Percentiles rank a stretch among this genome's conserved stretches.
Evolutionary conservation across 2,797 vertebrate genomes (phyloP).

Genomic region (Lates japonicus): DNA sequence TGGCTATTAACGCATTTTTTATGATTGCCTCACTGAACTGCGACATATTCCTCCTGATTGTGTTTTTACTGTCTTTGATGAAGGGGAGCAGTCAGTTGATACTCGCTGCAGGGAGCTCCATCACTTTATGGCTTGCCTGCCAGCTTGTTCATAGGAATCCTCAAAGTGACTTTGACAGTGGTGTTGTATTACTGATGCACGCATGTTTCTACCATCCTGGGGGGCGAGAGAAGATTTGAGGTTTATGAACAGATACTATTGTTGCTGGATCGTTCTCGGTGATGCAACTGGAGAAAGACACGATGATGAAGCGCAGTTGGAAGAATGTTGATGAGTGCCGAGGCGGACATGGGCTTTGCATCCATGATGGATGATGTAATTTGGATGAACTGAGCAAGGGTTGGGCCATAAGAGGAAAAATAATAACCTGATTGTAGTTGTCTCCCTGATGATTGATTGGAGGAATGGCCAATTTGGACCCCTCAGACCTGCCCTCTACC

Average conservation of each 20-base stretch:
- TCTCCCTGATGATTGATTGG: constrained; percentile 43
- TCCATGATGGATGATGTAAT: constrained; percentile 71
- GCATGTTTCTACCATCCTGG: constrained; percentile 49
- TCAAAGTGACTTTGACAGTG: constrained; percentile 80
- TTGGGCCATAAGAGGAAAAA: constrained; percentile 22
- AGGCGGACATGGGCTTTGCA: constrained; percentile 31
- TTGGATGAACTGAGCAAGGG: constrained; percentile 22
- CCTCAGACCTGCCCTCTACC: neutral
- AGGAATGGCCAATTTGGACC: constrained; percentile 26
- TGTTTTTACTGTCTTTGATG: constrained; percentile 2
- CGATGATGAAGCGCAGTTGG: constrained; percentile 38
- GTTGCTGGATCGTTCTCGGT: constrained; percentile 50
- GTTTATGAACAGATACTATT: constrained; percentile 69
- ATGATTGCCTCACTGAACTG: neutral
- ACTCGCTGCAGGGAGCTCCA: constrained; percentile 43
- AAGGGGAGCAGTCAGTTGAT: constrained; percentile 23
- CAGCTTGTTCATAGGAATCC: constrained; percentile 68
- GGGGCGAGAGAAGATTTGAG: constrained; percentile 58
- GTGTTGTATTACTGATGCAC: constrained; percentile 79
- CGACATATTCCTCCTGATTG: neutral
- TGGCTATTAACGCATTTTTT: neutral
- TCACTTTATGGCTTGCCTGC: constrained; percentile 50
- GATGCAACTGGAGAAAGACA: constrained; percentile 54
- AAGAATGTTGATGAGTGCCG: constrained; percentile 68
- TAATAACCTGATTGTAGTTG: constrained; percentile 26